These are phyloP conservation scores for Mya arenaria DNA, from an alignment of 1,140 invertebrate species.

Conservation along the genomic window DNA sequence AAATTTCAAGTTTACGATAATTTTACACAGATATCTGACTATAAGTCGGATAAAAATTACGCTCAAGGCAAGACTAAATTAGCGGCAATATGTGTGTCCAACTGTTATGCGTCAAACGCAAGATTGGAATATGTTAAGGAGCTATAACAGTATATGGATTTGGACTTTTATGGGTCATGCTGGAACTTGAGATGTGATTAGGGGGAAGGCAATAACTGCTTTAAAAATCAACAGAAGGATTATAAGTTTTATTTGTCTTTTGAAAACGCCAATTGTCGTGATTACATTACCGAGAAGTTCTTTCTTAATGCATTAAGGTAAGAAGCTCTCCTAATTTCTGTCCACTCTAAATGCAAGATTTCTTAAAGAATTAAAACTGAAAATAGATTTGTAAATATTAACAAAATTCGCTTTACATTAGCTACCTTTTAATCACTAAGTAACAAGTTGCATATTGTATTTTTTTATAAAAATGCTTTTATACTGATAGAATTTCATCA, in stretches of 20 bases:
- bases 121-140: slow-evolving; percentile 84
- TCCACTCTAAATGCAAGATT: not conserved
- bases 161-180: slow-evolving; percentile 88
- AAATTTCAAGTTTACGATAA: slow-evolving; percentile 82
- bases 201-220: slow-evolving; percentile 89
- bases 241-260: slow-evolving; percentile 92
- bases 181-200: slow-evolving; percentile 76
- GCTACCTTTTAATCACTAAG: not conserved
- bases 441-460: not conserved
- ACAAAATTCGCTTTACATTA: not conserved
- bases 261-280: slow-evolving; percentile 78
- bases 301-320: slow-evolving; percentile 71
- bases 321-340: too few relatives aligned
- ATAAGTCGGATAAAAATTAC: slow-evolving; percentile 59
- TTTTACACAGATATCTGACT: not conserved
- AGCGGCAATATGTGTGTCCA: slow-evolving; percentile 82
- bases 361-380: not conserved
- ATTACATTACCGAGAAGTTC: slow-evolving; percentile 80
- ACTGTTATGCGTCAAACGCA: slow-evolving; percentile 83
- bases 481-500: not conserved
- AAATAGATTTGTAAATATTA: not conserved
- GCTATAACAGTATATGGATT: slow-evolving; percentile 84
- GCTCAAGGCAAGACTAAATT: slow-evolving; percentile 79
- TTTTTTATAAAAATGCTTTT: not conserved
- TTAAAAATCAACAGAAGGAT: slow-evolving; percentile 93